Conservation (phyloP, 2,797 vertebrate genomes). For the Lepus oiostolus region DNA sequence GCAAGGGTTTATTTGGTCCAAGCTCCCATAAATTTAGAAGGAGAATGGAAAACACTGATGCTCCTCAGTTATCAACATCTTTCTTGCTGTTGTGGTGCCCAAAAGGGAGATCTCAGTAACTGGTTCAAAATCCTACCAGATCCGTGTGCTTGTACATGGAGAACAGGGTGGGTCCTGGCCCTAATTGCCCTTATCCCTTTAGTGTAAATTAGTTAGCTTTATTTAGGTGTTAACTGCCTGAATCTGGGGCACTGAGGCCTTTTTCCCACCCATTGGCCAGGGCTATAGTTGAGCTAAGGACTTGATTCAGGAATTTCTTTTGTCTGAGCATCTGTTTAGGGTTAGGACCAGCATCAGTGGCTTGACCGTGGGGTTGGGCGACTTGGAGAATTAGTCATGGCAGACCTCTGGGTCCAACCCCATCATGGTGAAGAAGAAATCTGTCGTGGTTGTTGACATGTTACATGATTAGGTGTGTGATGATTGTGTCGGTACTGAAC, state of each 20-base stretch:
- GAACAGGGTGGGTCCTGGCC: neutral
- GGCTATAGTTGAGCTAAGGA: neutral
- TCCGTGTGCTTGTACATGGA: neutral
- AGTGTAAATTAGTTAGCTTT: neutral
- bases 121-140: neutral
- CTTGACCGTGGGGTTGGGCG: neutral
- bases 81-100: neutral
- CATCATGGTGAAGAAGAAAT: neutral
- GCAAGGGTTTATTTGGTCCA: neutral
- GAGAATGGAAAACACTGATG: neutral
- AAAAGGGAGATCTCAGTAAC: neutral
- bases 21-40: neutral
- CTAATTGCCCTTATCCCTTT: neutral
- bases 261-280: neutral
- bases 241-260: neutral
- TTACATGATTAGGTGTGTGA: neutral
- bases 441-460: neutral
- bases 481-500: neutral
- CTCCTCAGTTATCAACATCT: neutral
- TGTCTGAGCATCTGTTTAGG: neutral
- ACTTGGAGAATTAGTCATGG: neutral
- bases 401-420: neutral
- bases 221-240: neutral
- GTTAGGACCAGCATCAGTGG: neutral
- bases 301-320: constrained; percentile 7